Conservation (phyloP, 2,113 vertebrate species). For the Nothoprocta perdicaria region DNA sequence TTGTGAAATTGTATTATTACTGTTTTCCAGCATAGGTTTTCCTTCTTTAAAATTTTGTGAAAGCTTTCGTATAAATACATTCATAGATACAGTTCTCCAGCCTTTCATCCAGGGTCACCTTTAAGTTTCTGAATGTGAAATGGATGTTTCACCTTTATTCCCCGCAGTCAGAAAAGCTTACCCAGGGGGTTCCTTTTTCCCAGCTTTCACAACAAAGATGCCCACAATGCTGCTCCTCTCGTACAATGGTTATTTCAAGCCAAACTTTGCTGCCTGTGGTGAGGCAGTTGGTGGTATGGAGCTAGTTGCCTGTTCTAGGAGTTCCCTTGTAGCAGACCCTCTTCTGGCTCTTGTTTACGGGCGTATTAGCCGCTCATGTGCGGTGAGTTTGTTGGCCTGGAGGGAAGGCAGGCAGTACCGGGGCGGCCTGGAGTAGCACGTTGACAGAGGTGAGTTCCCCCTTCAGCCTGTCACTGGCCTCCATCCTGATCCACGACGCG, state of each 20-base stretch:
- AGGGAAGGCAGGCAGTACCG: rapidly evolving
- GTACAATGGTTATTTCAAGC: neutral
- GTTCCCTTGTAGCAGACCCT: neutral
- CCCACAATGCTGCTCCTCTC: neutral
- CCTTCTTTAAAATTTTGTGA: neutral
- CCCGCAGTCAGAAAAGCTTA: neutral
- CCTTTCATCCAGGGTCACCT: neutral
- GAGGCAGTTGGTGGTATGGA: neutral
- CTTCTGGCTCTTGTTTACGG: neutral
- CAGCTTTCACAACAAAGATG: neutral
- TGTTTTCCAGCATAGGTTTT: neutral
- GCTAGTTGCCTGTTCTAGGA: no score
- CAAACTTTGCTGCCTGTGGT: neutral
- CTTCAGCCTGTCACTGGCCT: neutral
- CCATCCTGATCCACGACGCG: rapidly evolving
- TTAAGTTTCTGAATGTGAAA: neutral
- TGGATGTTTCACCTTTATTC: neutral
- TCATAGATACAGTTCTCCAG: neutral
- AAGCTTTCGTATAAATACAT: neutral
- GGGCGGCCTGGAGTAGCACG: neutral
- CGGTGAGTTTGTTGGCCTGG: rapidly evolving
- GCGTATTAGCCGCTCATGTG: rapidly evolving
- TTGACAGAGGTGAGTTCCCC: neutral
- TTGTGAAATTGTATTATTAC: neutral
- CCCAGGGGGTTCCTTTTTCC: neutral